phyloP scores from a whole-genome alignment of 2,888 invertebrate genomes.

The Listrodromus nycthemerus region DNA sequence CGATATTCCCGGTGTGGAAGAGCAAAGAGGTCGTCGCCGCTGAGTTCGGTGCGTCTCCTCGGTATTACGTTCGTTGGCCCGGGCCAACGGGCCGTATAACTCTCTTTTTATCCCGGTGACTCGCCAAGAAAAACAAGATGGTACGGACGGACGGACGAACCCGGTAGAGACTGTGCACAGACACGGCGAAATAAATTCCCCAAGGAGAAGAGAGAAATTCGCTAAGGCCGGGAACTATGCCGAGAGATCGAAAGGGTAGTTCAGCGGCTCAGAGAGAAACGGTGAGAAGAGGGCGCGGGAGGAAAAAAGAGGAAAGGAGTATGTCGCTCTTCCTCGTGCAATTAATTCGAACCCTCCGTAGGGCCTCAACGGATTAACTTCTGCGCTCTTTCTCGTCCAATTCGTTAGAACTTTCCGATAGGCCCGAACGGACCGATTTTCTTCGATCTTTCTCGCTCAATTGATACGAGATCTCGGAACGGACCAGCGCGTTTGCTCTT shows the following conservation, averaged over 20 bases:
- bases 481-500: constrained; percentile 12
- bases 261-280: neutral
- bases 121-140: constrained; percentile 62
- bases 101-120: constrained; percentile 53
- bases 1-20: constrained; percentile 17
- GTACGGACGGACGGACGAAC: constrained; percentile 14
- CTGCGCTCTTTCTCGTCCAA: neutral
- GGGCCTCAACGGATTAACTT: constrained; percentile 10
- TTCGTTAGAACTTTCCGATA: constrained; percentile 44
- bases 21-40: constrained; percentile 43
- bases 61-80: constrained; percentile 61
- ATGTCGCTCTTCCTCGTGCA: constrained; percentile 52
- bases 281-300: neutral
- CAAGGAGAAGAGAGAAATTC: constrained; percentile 38
- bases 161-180: constrained; percentile 13
- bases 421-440: constrained; percentile 1
- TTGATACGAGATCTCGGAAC: constrained; percentile 13
- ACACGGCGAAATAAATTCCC: constrained; percentile 39
- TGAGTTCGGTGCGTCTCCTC: constrained; percentile 36
- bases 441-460: constrained; percentile 52
- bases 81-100: constrained; percentile 22
- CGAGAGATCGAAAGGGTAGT: neutral
- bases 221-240: constrained; percentile 13
- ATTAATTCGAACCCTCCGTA: constrained; percentile 39
- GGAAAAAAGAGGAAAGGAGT: constrained; percentile 39